Evolutionary conservation across 1,140 invertebrate species (phyloP), one percentile per base, ranked within the genome.

Genomic region (Drosophila busckii): DNA sequence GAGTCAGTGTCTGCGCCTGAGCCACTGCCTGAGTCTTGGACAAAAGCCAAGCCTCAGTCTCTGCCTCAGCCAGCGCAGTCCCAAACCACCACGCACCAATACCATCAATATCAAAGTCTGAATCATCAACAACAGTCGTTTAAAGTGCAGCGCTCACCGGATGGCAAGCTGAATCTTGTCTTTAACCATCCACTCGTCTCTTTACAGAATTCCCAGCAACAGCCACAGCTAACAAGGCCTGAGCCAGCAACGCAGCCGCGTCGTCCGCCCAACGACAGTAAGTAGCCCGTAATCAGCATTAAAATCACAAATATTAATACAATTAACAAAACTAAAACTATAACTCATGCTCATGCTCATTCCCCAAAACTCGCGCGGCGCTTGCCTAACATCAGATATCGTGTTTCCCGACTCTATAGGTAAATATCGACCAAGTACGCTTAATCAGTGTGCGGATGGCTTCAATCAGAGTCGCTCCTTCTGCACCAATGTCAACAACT

Each of bases 151-250:
- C 63, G 84, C 45, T 75, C 83, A 41, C 84, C 84, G 52, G 76
- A 86, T 53, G 84, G 84, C 53, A 86, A 86, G 82, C 73, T 86
- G 64, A 86, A 70, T 70, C 52, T 86, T 20, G 75, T 86, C 63
- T 86, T 83, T 85, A 84, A 86, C 56, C 60, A 86, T 62, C 70
- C 73, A 26, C 58, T 78, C 48, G 54, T 85, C 31, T 82, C 70
- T 62, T 83, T 75, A 53, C 83, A 84, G 82, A 26, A 7, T 12
- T 41, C 34, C 2, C 44, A 49, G 12, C 45, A 29, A 7, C 68
- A 60, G 15, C 10, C 23, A 4, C 37, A 25, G 4, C 3, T 29
- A 15, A n/a, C 16, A 8, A 19, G 7, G 5, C 49, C 16, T 1
- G 16, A 8, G 3, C 58, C 26, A 9, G 22, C 20, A 0, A 20